A percentile compares a stretch with the other conserved stretches of the same genome.
Conservation (phyloP, 2,113 vertebrate genomes). For the Oreamnos americanus region DNA sequence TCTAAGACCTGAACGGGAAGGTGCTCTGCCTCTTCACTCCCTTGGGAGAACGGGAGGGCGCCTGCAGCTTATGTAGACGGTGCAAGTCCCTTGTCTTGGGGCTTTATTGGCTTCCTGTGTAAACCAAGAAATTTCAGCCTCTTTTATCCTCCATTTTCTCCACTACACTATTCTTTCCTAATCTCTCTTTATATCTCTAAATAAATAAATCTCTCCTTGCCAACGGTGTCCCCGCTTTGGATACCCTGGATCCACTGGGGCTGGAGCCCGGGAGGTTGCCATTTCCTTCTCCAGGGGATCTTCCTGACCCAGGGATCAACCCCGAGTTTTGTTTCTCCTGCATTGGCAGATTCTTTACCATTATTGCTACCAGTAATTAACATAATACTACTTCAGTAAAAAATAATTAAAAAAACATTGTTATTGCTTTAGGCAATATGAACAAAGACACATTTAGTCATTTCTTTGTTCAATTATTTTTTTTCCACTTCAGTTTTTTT, state of each 20-base stretch:
- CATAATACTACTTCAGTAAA: background rate
- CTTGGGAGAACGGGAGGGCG: rapidly evolving
- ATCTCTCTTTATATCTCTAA: too few relatives aligned
- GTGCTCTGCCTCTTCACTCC: too few relatives aligned
- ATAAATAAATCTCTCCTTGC: too few relatives aligned
- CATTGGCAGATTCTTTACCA: background rate
- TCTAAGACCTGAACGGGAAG: too few relatives aligned
- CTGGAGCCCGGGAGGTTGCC: background rate
- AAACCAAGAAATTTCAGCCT: too few relatives aligned
- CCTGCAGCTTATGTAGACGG: too few relatives aligned
- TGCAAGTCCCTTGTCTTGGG: too few relatives aligned
- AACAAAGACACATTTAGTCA: background rate
- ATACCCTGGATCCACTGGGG: too few relatives aligned
- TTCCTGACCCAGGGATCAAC: background rate
- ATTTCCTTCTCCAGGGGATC: background rate
- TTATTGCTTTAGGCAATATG: background rate
- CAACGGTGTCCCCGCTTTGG: rapidly evolving
- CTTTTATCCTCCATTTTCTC: too few relatives aligned
- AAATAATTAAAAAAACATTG: background rate
- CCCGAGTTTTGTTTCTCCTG: background rate
- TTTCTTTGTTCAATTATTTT: background rate
- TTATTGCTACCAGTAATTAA: background rate
- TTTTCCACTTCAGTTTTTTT: background rate
- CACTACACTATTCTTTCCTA: too few relatives aligned
- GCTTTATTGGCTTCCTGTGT: too few relatives aligned